Base-by-base conservation (phyloP, 2,888 invertebrate genomes). In the Strigamia transsilvanica region DNA sequence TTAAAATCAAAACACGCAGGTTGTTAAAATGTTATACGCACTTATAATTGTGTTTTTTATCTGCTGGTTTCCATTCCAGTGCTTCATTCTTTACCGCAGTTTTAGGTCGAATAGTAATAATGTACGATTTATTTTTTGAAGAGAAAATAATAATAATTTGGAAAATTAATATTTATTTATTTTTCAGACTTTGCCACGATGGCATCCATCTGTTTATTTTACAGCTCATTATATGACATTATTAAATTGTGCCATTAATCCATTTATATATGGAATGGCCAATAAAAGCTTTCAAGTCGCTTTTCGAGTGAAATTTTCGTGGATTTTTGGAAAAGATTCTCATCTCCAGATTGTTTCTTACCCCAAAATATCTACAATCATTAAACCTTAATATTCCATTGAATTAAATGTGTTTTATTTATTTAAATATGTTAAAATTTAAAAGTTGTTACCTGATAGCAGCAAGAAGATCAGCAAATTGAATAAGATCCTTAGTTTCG, bases 181-280 rank as follows among this genome's bases (percentile, higher is more conserved):
- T n/a, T 56, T 56, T 56, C 9, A 56, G 56, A 4, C 56, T 9
- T n/a, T 51, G n/a, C 51, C 51, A 51, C n/a, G 13, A 15, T 56
- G 56, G 56, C 56, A 56, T 18, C n/a, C 56, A 18, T 32, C 73
- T 27, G 73, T 73, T 12, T 15, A 32, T 32, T 73, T 73, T 32
- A 32, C 32, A 27, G 73, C 27, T 73, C 73, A 73, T 32, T 73
- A 73, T 27, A 27, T 27, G 73, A 73, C 73, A 23, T 32, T 73
- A 15, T 32, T 73, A 5, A 73, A 73, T 32, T 73, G 73, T 32
- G 23, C 73, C 27, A 73, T 73, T 32, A 73, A 73, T 32, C 73
- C 73, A 32, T 73, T 73, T 32, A 73, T 73, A 23, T 73, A 73
- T 73, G 73, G 73, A 2, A 73, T 73, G 73, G 73, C 12, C 73